A percentile compares a stretch with the other conserved stretches of the same genome.
phyloP scores from a whole-genome alignment of 1,140 invertebrate species.

The Drosophila pruinosa region DNA sequence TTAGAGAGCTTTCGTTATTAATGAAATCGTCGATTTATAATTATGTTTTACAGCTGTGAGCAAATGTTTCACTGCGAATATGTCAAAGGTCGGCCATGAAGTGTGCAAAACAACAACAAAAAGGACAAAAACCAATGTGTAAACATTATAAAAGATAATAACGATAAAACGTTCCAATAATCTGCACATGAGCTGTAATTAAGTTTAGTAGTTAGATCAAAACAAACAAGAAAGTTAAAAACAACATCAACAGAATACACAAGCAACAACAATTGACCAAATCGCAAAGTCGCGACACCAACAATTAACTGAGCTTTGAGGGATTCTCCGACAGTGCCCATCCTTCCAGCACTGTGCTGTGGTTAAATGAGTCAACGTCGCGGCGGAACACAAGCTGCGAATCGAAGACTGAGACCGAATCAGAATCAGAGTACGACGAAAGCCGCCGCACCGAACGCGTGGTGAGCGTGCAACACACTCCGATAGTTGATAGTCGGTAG shows the following conservation, averaged over 20 bases:
- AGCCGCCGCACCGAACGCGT: background rate
- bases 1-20: background rate
- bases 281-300: conserved; percentile 24
- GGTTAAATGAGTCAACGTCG: conserved; percentile 35
- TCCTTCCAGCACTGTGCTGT: conserved; percentile 5
- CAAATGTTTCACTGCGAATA: conserved; percentile 76
- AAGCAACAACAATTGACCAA: conserved; percentile 21
- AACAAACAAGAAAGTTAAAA: conserved; percentile 25
- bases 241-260: conserved; percentile 10
- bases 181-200: conserved; percentile 73
- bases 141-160: conserved; percentile 36
- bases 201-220: conserved; percentile 74
- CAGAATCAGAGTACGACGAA: background rate
- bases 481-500: background rate
- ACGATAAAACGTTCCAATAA: conserved; percentile 52
- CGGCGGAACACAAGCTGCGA: conserved; percentile 24
- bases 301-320: conserved; percentile 1
- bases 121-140: conserved; percentile 33
- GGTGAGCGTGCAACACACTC: too few species aligned
- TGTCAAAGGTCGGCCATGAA: conserved; percentile 80
- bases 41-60: conserved; percentile 60
- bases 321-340: conserved; percentile 5
- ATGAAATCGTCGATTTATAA: background rate
- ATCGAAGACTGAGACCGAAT: conserved; percentile 12
- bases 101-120: conserved; percentile 61